Conservation (phyloP, 2,888 invertebrate genomes). For the Synanthedon myopaeformis region DNA sequence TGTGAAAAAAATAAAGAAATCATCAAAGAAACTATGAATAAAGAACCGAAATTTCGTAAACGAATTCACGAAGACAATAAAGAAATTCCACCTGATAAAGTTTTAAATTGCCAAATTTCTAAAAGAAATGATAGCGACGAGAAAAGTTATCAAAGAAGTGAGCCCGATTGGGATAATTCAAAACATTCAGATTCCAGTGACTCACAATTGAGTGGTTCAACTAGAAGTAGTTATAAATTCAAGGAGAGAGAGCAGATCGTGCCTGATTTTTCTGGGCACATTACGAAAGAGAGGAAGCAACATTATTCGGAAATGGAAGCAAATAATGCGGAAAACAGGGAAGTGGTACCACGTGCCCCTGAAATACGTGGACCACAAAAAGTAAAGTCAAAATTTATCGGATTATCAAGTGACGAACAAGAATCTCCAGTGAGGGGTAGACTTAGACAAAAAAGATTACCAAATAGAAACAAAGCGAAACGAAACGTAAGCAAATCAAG, state of each 20-base stretch:
- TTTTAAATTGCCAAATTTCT: no score
- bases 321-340: neutral
- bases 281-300: neutral
- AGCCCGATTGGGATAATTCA: no score
- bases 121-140: no score
- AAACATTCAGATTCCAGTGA: no score
- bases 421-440: neutral
- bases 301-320: neutral
- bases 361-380: neutral
- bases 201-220: neutral
- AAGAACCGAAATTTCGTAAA: neutral
- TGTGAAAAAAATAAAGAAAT: constrained; percentile 11
- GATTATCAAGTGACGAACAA: neutral
- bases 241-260: neutral
- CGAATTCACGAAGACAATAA: constrained; percentile 8
- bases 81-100: constrained; percentile 13
- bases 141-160: constrained; percentile 1
- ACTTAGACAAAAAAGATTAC: constrained; percentile 3
- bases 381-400: neutral
- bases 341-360: neutral
- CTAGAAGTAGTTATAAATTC: neutral
- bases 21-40: constrained; percentile 1
- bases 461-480: neutral
- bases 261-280: neutral
- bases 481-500: neutral